Conservation (phyloP, 2,113 vertebrate genomes). For the Marmota flaviventris region DNA sequence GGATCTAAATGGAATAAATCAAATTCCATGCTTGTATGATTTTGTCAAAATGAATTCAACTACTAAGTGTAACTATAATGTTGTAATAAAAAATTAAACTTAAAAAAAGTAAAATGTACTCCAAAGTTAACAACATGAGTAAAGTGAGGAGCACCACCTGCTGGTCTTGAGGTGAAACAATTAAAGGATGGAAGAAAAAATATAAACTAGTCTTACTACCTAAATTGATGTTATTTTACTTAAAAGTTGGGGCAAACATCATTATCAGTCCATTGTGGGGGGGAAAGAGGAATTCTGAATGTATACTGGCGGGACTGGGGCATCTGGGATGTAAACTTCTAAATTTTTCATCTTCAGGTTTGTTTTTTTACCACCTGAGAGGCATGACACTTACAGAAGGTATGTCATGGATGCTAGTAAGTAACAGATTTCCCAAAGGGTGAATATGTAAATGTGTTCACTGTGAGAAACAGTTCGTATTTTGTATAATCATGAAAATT, state of each 20-base stretch:
- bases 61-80: too few species aligned
- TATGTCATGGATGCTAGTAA: not conserved
- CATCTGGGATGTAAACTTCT: not conserved
- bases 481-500: conserved; percentile 14
- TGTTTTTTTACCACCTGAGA: not conserved
- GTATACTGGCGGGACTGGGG: not conserved
- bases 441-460: not conserved
- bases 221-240: conserved; percentile 13
- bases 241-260: conserved; percentile 8
- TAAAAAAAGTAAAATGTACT: not conserved
- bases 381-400: not conserved
- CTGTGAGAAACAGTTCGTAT: not conserved
- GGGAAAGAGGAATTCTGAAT: conserved; percentile 3
- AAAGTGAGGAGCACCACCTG: conserved; percentile 79
- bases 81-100: too few species aligned
- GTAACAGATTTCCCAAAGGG: not conserved
- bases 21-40: too few species aligned
- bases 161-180: conserved; percentile 53
- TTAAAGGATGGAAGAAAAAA: not conserved
- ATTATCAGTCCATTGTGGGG: not conserved
- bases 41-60: too few species aligned
- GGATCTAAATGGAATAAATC: too few species aligned
- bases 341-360: not conserved
- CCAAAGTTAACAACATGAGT: not conserved
- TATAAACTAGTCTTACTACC: not conserved